Conservation (phyloP, 2,888 invertebrate genomes). For the Zeuzera pyrina region DNA sequence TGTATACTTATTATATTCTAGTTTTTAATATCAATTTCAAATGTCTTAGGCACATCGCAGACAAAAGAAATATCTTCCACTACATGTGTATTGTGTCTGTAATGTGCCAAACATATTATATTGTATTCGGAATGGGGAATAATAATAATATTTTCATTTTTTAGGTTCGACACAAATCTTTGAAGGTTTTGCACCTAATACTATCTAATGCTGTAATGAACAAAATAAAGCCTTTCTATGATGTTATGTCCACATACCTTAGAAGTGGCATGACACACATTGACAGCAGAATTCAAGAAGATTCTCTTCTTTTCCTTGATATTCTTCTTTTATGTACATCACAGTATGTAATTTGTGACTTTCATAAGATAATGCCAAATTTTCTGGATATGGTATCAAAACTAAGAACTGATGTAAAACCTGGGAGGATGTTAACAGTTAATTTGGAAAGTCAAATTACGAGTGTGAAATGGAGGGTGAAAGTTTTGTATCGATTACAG, state of each 20-base stretch:
- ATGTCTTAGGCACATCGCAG: too few species aligned
- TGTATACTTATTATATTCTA: neutral
- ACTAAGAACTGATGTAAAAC: slow-evolving; percentile 74
- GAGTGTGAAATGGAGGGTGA: slow-evolving; percentile 84
- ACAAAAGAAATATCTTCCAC: too few species aligned
- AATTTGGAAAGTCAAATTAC: slow-evolving; percentile 82
- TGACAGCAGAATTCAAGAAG: slow-evolving; percentile 84
- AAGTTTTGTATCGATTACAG: slow-evolving; percentile 81
- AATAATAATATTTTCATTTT: too few species aligned
- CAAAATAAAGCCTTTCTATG: slow-evolving; percentile 81
- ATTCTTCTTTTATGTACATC: slow-evolving; percentile 80
- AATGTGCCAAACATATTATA: too few species aligned
- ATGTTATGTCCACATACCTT: slow-evolving; percentile 83
- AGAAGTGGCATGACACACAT: slow-evolving; percentile 94
- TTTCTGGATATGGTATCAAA: slow-evolving; percentile 91
- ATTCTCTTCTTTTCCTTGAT: slow-evolving; percentile 86
- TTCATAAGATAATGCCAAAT: slow-evolving; percentile 81
- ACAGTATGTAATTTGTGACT: slow-evolving; percentile 76
- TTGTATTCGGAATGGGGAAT: too few species aligned
- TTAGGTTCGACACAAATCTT: slow-evolving; percentile 69
- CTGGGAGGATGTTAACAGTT: slow-evolving; percentile 78
- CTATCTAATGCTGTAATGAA: slow-evolving; percentile 47
- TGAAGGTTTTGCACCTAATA: slow-evolving; percentile 70
- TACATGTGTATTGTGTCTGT: too few species aligned
- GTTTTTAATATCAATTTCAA: neutral